A percentile compares a stretch with the other conserved stretches of the same genome.
phyloP scores from a whole-genome alignment of 2,113 vertebrate genomes.

The Hemicordylus capensis region DNA sequence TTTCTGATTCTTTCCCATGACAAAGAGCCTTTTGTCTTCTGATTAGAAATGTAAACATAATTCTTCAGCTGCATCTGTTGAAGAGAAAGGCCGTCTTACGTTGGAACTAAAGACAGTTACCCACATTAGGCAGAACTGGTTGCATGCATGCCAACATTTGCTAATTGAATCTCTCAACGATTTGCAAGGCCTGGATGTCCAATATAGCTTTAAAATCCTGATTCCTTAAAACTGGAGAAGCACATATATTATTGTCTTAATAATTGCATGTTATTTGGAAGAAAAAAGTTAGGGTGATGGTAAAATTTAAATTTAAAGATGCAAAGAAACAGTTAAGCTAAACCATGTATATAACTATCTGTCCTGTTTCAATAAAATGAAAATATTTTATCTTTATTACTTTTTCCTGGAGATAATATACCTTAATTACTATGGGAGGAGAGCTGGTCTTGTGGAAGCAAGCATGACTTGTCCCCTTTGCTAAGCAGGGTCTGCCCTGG shows the following conservation, averaged over 20 bases:
- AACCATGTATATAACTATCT: fast-evolving
- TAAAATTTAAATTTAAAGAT: not conserved
- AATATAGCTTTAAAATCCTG: not conserved
- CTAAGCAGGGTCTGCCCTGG: too few species aligned
- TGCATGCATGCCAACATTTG: not conserved
- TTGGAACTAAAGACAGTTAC: conserved; percentile 17
- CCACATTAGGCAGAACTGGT: not conserved
- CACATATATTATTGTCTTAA: not conserved
- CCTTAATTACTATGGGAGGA: too few species aligned
- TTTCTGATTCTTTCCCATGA: not conserved
- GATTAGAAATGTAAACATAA: not conserved
- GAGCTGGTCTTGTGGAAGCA: too few species aligned
- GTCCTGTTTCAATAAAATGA: not conserved
- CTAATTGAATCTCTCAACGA: conserved; percentile 16
- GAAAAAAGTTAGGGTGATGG: fast-evolving
- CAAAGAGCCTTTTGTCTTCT: conserved; percentile 34
- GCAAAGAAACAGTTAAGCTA: not conserved
- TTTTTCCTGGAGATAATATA: not conserved
- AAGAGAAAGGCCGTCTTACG: not conserved
- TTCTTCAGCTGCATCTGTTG: conserved; percentile 39
- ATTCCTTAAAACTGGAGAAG: not conserved
- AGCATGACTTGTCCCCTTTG: too few species aligned
- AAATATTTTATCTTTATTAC: not conserved
- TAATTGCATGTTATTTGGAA: too few species aligned
- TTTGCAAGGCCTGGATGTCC: conserved; percentile 33